Evolutionary conservation across 1,140 invertebrate species (phyloP), one percentile per base, ranked within the genome.

Genomic region (Drosophila trapezifrons): DNA sequence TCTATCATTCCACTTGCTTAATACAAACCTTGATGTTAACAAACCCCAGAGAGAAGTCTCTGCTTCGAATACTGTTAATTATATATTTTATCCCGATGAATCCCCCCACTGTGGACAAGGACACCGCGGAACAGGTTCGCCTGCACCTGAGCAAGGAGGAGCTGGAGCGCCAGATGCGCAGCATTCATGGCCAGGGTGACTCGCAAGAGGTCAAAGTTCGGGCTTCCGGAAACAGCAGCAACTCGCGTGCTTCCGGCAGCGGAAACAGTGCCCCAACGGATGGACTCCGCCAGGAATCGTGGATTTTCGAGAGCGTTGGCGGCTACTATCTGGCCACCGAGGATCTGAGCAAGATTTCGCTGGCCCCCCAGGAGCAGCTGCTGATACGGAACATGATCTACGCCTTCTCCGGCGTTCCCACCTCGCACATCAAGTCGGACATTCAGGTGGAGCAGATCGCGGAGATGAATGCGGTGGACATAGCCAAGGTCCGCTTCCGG

Each of bases 331-430:
- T 89, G n/a, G 66, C 84, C 37, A 65, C 42, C 6, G 74, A 90
- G 62, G 67, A 89, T 27, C 25, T 84, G 2, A 2, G 25, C 18
- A 80, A 84, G 29, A 9, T 90, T 4, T 15, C 74, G 0, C 10
- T 75, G 25, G 17, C 40, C 2, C 32, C 38, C 3, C 84, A 89
- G 56, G 84, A 89, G 38, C 37, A 75, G 15, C 22, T 80, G 10
- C 74, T 89, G 2, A 65, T 89, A 15, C 47, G 80, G 6, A 71
- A 89, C 59, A 42, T 89, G 2, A 89, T 89, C n/a, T 89, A 89
- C 2, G 80, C 80, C 1, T 80, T 89, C 15, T 90, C 84, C 0
- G 84, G 84, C 0, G 84, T 89, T 4, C 84, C 84, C 2, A 52
- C 77, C 1, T 46, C 85, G 0, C 59, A 89, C 43, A 77, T 89